phyloP scores from a whole-genome alignment of 2,888 invertebrate species.

The Hirtodrosophila alboralis region DNA sequence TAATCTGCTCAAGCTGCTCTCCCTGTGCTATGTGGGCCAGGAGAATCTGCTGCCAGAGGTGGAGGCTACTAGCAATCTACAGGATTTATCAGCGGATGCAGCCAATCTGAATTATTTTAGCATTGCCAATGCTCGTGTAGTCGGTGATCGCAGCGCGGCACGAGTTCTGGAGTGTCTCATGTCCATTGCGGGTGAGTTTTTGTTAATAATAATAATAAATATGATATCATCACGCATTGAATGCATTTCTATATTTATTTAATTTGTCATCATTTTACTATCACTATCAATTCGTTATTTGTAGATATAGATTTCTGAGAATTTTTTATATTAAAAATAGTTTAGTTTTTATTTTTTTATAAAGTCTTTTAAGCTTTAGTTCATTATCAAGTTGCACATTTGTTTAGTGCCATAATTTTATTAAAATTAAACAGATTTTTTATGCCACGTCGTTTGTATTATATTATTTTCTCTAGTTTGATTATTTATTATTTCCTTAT shows the following conservation, averaged over 20 bases:
- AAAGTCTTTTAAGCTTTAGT: no score
- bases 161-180: slow-evolving; percentile 96
- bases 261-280: background rate
- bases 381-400: no score
- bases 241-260: background rate
- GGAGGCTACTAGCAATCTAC: slow-evolving; percentile 13
- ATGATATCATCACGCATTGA: slow-evolving; percentile 1
- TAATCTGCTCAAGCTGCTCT: slow-evolving; percentile 96
- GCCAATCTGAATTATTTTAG: slow-evolving; percentile 87
- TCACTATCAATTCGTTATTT: no score
- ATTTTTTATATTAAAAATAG: no score
- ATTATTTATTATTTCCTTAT: no score
- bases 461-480: no score
- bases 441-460: no score
- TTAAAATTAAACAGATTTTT: no score
- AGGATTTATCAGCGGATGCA: slow-evolving; percentile 80
- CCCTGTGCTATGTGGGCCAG: slow-evolving; percentile 95
- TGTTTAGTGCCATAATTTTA: no score
- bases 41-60: slow-evolving; percentile 87
- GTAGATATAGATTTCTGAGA: no score
- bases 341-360: no score
- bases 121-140: slow-evolving; percentile 87
- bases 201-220: no score
- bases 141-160: slow-evolving; percentile 92
- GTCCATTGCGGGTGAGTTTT: slow-evolving; percentile 90